phyloP scores from a whole-genome alignment of 1,140 invertebrate genomes.

The Drosophila trapezifrons region DNA sequence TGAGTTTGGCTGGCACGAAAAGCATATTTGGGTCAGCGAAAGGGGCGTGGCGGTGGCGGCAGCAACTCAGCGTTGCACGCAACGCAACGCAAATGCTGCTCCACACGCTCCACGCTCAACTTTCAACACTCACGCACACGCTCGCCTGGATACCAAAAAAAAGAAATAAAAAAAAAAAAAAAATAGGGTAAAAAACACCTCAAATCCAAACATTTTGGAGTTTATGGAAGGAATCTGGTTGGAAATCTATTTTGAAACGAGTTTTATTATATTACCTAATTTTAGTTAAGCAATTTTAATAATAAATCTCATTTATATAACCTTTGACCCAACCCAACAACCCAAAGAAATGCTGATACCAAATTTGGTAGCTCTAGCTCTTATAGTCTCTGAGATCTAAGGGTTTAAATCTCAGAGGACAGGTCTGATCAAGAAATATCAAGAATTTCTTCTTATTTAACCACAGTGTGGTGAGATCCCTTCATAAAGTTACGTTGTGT shows the following conservation, averaged over 20 bases:
- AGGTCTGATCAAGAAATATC: too few relatives aligned
- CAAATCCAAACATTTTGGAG: not conserved
- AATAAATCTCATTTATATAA: too few relatives aligned
- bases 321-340: too few relatives aligned
- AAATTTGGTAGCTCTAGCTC: too few relatives aligned
- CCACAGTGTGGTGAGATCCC: not conserved
- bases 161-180: constrained; percentile 1
- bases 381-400: too few relatives aligned
- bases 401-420: too few relatives aligned
- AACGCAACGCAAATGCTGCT: constrained; percentile 22
- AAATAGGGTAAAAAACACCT: not conserved
- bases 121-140: constrained; percentile 33
- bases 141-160: constrained; percentile 19
- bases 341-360: too few relatives aligned
- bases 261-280: too few relatives aligned
- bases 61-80: constrained; percentile 42
- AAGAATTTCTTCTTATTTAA: constrained; percentile 3
- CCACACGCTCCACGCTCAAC: constrained; percentile 15
- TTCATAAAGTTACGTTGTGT: constrained; percentile 18
- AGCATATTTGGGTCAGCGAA: constrained; percentile 65
- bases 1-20: constrained; percentile 48
- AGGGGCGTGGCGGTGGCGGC: constrained; percentile 61
- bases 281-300: too few relatives aligned
- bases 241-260: too few relatives aligned
- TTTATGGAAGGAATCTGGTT: too few relatives aligned